phyloP scores from a whole-genome alignment of 2,113 vertebrate genomes.

The Coturnix japonica region DNA sequence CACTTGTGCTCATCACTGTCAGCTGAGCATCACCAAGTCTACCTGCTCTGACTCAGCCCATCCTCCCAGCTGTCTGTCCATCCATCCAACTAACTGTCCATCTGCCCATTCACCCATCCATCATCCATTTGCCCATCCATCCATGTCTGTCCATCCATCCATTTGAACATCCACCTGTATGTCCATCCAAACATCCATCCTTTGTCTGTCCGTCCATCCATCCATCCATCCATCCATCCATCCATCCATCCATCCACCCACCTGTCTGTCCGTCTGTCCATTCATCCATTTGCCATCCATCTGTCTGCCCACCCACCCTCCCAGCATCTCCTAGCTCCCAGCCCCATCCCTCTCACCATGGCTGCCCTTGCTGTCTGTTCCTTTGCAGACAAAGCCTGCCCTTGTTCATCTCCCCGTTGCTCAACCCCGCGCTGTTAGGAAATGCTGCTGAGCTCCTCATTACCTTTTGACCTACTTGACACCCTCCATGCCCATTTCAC shows the following conservation, averaged over 20 bases:
- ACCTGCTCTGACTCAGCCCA: not conserved
- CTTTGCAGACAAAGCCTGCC: not conserved
- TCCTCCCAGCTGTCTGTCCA: too few relatives aligned
- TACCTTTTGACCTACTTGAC: slow-evolving; percentile 68
- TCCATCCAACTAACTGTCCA: not conserved
- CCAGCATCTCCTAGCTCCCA: not conserved
- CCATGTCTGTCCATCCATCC: too few relatives aligned
- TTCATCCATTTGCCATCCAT: too few relatives aligned
- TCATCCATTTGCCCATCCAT: too few relatives aligned
- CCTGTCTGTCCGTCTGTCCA: too few relatives aligned
- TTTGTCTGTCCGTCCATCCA: too few relatives aligned
- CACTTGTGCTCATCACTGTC: not conserved
- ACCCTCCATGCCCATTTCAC: not conserved
- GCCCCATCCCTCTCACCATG: not conserved
- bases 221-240: too few relatives aligned
- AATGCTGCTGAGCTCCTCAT: not conserved
- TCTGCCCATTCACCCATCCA: too few relatives aligned
- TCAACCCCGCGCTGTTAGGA: not conserved
- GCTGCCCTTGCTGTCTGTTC: not conserved
- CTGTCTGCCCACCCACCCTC: too few relatives aligned
- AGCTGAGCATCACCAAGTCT: not conserved
- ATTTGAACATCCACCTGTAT: too few relatives aligned
- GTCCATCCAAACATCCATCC: too few relatives aligned
- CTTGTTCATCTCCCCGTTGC: slow-evolving; percentile 14
- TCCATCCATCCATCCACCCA: too few relatives aligned